Base-by-base conservation (phyloP, 2,113 vertebrate genomes). In the Pelodiscus sinensis region DNA sequence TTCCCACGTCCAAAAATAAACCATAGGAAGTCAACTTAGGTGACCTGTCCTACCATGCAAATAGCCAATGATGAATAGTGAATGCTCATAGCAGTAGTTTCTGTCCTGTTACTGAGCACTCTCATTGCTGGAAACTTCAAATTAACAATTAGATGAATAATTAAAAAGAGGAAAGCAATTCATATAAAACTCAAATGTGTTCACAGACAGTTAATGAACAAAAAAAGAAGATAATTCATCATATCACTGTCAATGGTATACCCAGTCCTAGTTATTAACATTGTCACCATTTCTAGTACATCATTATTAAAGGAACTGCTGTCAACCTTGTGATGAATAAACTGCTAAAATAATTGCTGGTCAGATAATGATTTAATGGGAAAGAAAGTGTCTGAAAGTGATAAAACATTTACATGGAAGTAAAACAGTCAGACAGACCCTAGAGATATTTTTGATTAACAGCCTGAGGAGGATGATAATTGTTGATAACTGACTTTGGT, bases 361-460 rank as follows among this genome's bases (percentile, higher is more conserved):
- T 1, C 1, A 93, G 54, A 51, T 90, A 90, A 90, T 56, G 60
- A 54, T 6, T 73, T 89, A 86, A 89, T 82, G 51, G 35, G 60
- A 81, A 71, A 82, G 35, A 60, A 11, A 86, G 18, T 54, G 73
- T 50, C 82, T 84, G 54, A 92, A 92, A 65, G 27, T 75, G 44
- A 24, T 94, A 92, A 95, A 85, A 73, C 51, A 92, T 25, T 68
- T 79, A 8, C 0, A 54, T 38, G 62, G 15, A 78, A 92, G 38
- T 58, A 82, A 78, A 96, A 52, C 78, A 90, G 71, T 54, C 25
- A 21, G 29, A 82, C 56, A 93, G 22, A 86, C 22, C 80, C 51
- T 51, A 55, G 55, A 89, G 55, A 82, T 31, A 86, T 88, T 90
- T 44, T 80, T 93, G 86, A 94, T 91, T 94, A 92, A 91, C 35